Evolutionary conservation across 2,797 vertebrate species (phyloP).

Genomic region (Sebastes glaucus): DNA sequence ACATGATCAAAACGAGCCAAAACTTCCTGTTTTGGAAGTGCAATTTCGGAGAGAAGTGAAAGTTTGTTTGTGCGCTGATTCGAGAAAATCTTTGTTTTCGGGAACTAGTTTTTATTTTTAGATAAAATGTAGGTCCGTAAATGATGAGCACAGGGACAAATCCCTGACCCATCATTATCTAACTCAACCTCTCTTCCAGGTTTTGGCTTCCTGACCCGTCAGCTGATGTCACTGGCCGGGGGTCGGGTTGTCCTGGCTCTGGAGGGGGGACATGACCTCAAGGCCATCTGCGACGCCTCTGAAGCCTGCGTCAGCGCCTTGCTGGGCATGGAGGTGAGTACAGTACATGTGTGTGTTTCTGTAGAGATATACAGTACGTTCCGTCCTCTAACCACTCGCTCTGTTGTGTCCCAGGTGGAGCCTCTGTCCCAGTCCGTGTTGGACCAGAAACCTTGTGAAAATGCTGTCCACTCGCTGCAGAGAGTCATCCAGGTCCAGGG

Average conservation of each 20-base stretch:
- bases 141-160: background rate
- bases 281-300: constrained; percentile 92
- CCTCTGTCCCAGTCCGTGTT: constrained; percentile 87
- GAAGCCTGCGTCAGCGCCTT: constrained; percentile 92
- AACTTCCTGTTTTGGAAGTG: background rate
- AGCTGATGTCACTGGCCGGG: constrained; percentile 91
- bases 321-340: constrained; percentile 89
- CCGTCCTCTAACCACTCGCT: constrained; percentile 1
- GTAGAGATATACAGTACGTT: background rate
- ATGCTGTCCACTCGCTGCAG: constrained; percentile 88
- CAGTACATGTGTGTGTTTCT: background rate
- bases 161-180: background rate
- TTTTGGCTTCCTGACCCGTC: constrained; percentile 93
- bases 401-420: constrained; percentile 81
- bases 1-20: background rate
- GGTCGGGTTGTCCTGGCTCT: constrained; percentile 90
- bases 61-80: background rate
- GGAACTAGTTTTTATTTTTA: background rate
- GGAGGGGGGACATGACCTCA: constrained; percentile 92
- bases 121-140: background rate
- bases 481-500: constrained; percentile 89
- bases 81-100: background rate
- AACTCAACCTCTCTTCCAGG: constrained; percentile 71
- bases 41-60: background rate
- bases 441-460: constrained; percentile 88